phyloP scores from a whole-genome alignment of 2,888 invertebrate species.

The Caradrina clavipalpis region DNA sequence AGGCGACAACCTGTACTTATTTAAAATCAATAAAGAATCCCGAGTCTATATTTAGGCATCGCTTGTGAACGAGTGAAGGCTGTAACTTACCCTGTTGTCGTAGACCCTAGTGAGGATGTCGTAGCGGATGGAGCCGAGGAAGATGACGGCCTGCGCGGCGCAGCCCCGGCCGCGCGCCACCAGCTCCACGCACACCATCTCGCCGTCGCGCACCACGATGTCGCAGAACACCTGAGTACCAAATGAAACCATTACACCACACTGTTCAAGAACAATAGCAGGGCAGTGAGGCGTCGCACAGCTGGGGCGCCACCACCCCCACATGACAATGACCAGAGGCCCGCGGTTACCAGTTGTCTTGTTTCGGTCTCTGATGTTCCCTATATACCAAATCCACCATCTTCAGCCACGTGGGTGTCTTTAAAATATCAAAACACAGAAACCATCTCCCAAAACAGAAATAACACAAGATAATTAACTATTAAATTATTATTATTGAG shows the following conservation, averaged over 20 bases:
- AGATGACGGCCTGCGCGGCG: conserved; percentile 97
- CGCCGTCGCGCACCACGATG: conserved; percentile 98
- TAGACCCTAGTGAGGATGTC: conserved; percentile 99
- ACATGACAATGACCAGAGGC: too few relatives aligned
- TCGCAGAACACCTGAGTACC: conserved; percentile 95
- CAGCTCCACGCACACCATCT: conserved; percentile 99
- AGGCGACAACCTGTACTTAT: background rate
- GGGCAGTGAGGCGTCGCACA: background rate
- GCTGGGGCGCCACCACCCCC: background rate
- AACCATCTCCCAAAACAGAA: background rate
- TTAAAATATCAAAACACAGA: background rate
- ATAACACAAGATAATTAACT: background rate
- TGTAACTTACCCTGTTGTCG: conserved; percentile 95
- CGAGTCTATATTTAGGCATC: background rate
- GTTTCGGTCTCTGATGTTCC: background rate
- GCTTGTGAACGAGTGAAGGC: background rate
- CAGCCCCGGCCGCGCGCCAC: conserved; percentile 97
- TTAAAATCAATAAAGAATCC: background rate
- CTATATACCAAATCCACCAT: background rate
- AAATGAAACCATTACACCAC: background rate
- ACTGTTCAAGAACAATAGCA: background rate
- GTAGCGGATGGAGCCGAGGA: conserved; percentile 99
- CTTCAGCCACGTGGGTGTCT: too few relatives aligned
- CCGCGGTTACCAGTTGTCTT: background rate
- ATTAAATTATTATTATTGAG: too few relatives aligned